phyloP scores from a whole-genome alignment of 2,888 invertebrate species.

The Salpingus planirostris region DNA sequence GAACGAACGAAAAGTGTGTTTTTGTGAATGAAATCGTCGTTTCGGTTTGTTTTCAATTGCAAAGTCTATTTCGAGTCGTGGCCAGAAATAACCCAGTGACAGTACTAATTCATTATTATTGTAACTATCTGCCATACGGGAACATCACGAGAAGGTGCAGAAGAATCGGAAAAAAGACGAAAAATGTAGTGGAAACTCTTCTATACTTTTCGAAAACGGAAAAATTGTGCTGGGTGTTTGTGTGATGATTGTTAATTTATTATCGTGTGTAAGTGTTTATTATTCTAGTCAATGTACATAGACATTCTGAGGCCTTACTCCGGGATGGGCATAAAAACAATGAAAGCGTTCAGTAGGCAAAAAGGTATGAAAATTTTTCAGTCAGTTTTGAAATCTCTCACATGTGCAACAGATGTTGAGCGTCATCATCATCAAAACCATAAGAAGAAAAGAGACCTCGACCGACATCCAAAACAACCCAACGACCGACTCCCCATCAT shows the following conservation, averaged over 20 bases:
- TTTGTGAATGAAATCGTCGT: constrained; percentile 2
- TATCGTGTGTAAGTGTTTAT: constrained; percentile 19
- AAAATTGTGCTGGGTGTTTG: constrained; percentile 7
- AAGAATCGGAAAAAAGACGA: too few relatives aligned
- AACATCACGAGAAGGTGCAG: too few relatives aligned
- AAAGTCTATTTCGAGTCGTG: constrained; percentile 15
- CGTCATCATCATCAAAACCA: too few relatives aligned
- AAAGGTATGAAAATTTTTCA: constrained; percentile 51
- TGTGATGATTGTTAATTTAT: constrained; percentile 11
- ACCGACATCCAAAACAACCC: too few relatives aligned
- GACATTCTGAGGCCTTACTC: constrained; percentile 47
- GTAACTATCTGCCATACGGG: too few relatives aligned
- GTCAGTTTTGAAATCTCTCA: constrained; percentile 9
- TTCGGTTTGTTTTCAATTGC: constrained; percentile 11
- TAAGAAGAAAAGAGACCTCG: too few relatives aligned
- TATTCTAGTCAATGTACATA: constrained; percentile 48
- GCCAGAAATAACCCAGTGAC: constrained; percentile 9
- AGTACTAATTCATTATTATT: too few relatives aligned
- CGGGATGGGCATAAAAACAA: constrained; percentile 83
- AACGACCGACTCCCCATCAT: too few relatives aligned
- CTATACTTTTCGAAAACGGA: background rate
- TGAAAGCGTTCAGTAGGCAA: constrained; percentile 80
- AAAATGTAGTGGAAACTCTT: constrained; percentile 4
- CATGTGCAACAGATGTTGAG: constrained; percentile 16
- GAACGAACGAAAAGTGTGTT: too few relatives aligned